Percentiles rank a stretch among this genome's conserved stretches.
phyloP scores from a whole-genome alignment of 2,888 invertebrate genomes.

The Crepidodera aurea region DNA sequence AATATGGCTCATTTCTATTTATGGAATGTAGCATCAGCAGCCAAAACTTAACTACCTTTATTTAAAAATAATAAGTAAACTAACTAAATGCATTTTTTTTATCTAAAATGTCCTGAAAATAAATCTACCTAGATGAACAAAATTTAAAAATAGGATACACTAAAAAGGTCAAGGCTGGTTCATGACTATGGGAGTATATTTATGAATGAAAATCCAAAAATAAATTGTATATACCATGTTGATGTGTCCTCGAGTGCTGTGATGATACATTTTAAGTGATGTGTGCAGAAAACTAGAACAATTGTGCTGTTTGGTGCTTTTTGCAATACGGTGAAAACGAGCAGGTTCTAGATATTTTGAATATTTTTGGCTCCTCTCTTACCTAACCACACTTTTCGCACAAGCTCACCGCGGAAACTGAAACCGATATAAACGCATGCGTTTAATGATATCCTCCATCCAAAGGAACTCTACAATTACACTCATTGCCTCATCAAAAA shows the following conservation, averaged over 20 bases:
- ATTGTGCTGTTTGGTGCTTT: constrained; percentile 6
- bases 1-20: constrained; percentile 8
- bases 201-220: constrained; percentile 7
- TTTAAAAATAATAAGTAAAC: too few relatives aligned
- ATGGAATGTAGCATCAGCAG: neutral
- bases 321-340: constrained; percentile 14
- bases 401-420: constrained; percentile 3
- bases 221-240: constrained; percentile 27
- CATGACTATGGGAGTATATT: neutral
- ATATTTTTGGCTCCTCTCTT: constrained; percentile 12
- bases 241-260: constrained; percentile 21
- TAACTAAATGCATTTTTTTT: too few relatives aligned
- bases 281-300: constrained; percentile 13
- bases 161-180: constrained; percentile 5
- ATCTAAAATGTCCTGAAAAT: too few relatives aligned
- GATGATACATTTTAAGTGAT: constrained; percentile 18
- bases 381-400: constrained; percentile 30
- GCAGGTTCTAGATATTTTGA: constrained; percentile 13
- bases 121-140: too few relatives aligned
- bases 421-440: neutral
- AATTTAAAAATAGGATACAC: neutral
- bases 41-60: neutral
- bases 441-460: neutral
- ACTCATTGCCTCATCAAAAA: neutral
- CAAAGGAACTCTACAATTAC: neutral